Percentiles rank a stretch among this genome's conserved stretches.
phyloP scores from a whole-genome alignment of 30 jellyfish, hydroid and myxozoan genomes.

The Mastigias papua region DNA sequence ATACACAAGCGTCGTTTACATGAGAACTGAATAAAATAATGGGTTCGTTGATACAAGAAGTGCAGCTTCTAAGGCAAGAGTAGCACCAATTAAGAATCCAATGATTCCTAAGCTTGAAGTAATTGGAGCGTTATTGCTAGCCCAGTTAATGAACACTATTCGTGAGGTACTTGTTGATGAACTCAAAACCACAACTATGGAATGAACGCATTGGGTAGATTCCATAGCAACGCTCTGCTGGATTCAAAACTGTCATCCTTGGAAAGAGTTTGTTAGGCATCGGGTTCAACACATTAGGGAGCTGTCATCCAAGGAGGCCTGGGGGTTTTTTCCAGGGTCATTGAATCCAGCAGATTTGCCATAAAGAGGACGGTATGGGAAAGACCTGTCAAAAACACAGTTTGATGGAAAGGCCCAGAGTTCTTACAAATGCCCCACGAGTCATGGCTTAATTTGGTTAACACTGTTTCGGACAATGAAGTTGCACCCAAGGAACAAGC shows the following conservation, averaged over 20 bases:
- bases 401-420: conserved; percentile 14
- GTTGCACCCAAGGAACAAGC: not conserved
- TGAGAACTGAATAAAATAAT: conserved; percentile 5
- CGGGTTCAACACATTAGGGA: conserved; percentile 3
- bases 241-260: not conserved
- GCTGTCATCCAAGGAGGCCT: conserved; percentile 1
- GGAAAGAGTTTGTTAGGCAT: conserved; percentile 22
- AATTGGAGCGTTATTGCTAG: not conserved
- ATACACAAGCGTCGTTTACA: not conserved
- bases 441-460: not conserved
- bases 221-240: conserved; percentile 29
- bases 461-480: not conserved
- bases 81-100: conserved; percentile 17
- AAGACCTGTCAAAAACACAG: conserved; percentile 5
- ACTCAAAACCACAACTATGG: not conserved
- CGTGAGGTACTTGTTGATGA: not conserved
- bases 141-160: conserved; percentile 18
- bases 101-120: conserved; percentile 5
- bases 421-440: not conserved
- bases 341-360: conserved; percentile 18
- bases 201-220: not conserved
- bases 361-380: conserved; percentile 2
- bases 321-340: conserved; percentile 3
- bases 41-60: not conserved
- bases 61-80: conserved; percentile 10